phyloP scores from a whole-genome alignment of 2,113 vertebrate species.

The Chrysochloris asiatica region DNA sequence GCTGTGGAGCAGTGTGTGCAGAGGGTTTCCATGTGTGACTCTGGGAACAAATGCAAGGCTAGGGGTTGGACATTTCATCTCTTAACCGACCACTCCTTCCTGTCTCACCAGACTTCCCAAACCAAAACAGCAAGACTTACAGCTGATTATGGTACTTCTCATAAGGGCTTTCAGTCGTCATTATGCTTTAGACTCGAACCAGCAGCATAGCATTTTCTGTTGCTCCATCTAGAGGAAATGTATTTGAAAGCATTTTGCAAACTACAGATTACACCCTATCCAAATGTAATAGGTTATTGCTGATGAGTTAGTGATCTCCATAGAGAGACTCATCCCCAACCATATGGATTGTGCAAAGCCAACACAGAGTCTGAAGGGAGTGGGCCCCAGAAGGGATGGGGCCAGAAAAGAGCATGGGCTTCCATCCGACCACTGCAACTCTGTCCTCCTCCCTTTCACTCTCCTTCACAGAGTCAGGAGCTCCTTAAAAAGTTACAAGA shows the following conservation, averaged over 20 bases:
- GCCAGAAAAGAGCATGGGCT: background rate
- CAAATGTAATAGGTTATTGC: background rate
- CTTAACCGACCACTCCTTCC: background rate
- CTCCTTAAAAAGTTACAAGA: constrained; percentile 72
- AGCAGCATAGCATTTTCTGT: constrained; percentile 28
- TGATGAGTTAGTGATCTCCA: background rate
- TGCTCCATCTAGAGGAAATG: constrained; percentile 47
- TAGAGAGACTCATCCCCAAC: background rate
- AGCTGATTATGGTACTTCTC: background rate
- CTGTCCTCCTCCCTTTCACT: constrained; percentile 19
- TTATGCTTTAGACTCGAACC: constrained; percentile 2
- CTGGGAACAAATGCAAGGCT: background rate
- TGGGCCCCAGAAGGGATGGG: background rate
- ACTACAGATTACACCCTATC: background rate
- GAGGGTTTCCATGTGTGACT: background rate
- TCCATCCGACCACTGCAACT: background rate
- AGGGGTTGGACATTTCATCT: background rate
- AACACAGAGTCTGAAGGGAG: background rate
- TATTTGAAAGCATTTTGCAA: constrained; percentile 33
- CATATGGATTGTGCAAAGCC: background rate
- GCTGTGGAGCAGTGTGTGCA: background rate
- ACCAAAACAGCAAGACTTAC: background rate
- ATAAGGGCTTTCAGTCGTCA: constrained; percentile 14
- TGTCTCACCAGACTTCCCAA: background rate
- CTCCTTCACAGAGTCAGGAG: constrained; percentile 72